Base-by-base conservation (phyloP, 2,888 invertebrate genomes). In the Nemoura dubitans region DNA sequence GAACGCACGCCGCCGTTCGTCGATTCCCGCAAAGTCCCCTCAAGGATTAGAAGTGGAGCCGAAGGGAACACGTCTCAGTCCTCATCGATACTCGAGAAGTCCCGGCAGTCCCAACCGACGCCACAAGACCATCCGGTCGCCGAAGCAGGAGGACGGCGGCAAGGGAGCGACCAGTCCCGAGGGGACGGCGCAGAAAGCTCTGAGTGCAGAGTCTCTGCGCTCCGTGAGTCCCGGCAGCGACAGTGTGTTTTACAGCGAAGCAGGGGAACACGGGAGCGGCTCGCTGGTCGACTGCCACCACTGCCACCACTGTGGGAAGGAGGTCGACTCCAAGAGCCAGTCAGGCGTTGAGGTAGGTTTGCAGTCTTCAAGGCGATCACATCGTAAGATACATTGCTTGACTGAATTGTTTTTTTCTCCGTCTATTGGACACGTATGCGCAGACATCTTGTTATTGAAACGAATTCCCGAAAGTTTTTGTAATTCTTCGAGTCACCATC, bases 171-270 rank as follows among this genome's bases (percentile, higher is more conserved):
- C 76, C 16, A 93, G 92, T 89, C 92, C 93, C 0, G 93, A 94
- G 88, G 90, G 92, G 16, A 86, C 87, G 30, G 92, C 94, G 89
- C 91, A 96, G 86, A 97, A 97, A 92, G 96, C 97, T 14, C 93
- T 97, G 87, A 97, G 97, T 89, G 96, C 96, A 82, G 97, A 97
- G 92, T 97, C 97, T 0, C 92, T 97, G 86, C 94, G 97, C 83
- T 97, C 97, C n/a, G 97, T 96, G 77, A 97, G 97, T 90, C 97
- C 97, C 2, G 97, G 97, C 29, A 97, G 97, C 88, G 97, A 97
- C 91, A 97, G 96, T 87, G 97, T 97, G 30, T 97, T 97, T 92
- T 97, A 97, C 92, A 96, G 96, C 90, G 97, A 97, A 91, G 94
- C 93, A 89, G 94, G 89, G 21, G 89, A 89, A 77, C 88, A 87